A percentile compares a stretch with the other conserved stretches of the same genome.
Evolutionary conservation across 2,797 vertebrate genomes (phyloP).

Genomic region (Rhinella marina): DNA sequence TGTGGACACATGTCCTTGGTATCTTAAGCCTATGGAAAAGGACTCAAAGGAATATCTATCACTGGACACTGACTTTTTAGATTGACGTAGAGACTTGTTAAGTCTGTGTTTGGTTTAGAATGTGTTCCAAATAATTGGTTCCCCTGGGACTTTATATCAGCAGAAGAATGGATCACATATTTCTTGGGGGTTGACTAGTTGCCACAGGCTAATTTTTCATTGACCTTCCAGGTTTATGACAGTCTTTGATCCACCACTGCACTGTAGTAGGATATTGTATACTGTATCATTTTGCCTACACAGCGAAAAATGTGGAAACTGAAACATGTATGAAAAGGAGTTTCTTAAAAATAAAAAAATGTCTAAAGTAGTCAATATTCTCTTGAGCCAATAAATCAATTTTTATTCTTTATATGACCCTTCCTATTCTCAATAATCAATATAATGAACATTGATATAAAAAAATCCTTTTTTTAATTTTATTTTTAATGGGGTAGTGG

Average conservation of each 20-base stretch:
- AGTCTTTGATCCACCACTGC: constrained; percentile 1
- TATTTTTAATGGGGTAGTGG: background rate
- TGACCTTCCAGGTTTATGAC: constrained; percentile 44
- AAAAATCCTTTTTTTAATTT: background rate
- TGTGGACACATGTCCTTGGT: constrained; percentile 11
- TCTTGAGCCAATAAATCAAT: background rate
- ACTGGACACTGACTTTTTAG: constrained; percentile 54
- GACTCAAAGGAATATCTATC: constrained; percentile 50
- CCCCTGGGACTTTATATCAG: constrained; percentile 48
- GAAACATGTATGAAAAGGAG: background rate
- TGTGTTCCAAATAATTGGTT: constrained; percentile 58
- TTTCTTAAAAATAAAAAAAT: background rate
- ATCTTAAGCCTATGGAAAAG: constrained; percentile 38
- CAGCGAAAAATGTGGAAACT: background rate
- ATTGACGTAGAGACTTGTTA: constrained; percentile 37
- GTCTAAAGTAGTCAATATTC: background rate
- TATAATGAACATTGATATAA: background rate
- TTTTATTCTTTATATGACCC: background rate
- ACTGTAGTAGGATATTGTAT: background rate
- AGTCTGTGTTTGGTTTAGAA: constrained; percentile 48
- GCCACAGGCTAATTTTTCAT: constrained; percentile 41
- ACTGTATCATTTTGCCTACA: background rate
- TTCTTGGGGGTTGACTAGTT: constrained; percentile 36
- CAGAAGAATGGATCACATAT: constrained; percentile 43
- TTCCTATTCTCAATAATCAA: background rate